Evolutionary conservation across 64 coral and sea anemone genomes (phyloP), one percentile per base, ranked within the genome.

Genomic region (Dendrophyllia cribrosa): DNA sequence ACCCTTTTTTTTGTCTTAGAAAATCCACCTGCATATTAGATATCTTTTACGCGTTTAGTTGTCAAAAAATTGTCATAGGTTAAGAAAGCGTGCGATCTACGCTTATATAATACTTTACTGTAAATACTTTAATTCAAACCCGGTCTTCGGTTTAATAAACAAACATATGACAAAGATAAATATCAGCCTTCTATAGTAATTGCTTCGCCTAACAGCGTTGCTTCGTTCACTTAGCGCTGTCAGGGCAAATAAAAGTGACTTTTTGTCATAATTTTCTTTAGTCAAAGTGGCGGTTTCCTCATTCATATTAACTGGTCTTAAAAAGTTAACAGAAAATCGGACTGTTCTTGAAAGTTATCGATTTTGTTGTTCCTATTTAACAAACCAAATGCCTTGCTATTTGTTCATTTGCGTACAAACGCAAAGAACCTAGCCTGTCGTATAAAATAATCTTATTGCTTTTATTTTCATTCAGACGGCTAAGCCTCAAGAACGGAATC

Each of bases 401-500:
- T 11, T 69, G 3, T 69, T 69, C 24, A 17, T 72, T 56, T 56
- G 53, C 12, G 53, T 56, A 56, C 53, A 7, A 56, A 56, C 53
- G 13, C 24, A 72, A 72, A 8, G 11, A 45, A 72, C 15, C 43
- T 20, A 45, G 45, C 15, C 43, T 20, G 15, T 75, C 10, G 19
- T 50, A 45, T 75, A 5, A 75, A 3, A 7, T 69, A 6, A 59
- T 34, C n/a, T 26, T 17, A 16, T 68, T 63, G 19, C 0, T 13
- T 66, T 3, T 47, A 9, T 83, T 51, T 84, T 84, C 1, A n/a
- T 65, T 22, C 60, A 69, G 76, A 53, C 76, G 45, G 44, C 88
- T 16, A 79, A 67, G 62, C 75, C 88, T 16, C 61, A 78, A 79
- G 60, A 89, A 46, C 59, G 51, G 16, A 89, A 89, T 51, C 74